These are phyloP conservation scores for Drosophila melanica DNA, from an alignment of 1,140 invertebrate species.

Conservation along the genomic window DNA sequence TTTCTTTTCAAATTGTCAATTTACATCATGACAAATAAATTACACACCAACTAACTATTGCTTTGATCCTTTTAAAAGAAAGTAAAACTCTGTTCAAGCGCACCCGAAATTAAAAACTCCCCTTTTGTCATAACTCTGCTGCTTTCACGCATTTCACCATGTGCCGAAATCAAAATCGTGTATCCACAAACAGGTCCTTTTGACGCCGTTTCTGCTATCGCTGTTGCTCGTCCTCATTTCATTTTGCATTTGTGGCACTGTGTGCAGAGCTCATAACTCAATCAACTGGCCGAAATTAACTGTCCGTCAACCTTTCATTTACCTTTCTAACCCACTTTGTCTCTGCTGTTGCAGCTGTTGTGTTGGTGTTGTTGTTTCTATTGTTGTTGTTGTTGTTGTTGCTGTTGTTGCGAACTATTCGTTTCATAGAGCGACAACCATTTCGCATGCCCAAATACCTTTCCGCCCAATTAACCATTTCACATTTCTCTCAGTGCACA, in stretches of 20 bases:
- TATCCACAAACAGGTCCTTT: constrained; percentile 20
- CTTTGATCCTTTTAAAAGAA: too few species aligned
- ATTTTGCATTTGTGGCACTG: constrained; percentile 4
- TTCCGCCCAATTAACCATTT: constrained; percentile 73
- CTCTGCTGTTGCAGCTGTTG: constrained; percentile 1
- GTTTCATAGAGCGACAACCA: constrained; percentile 37
- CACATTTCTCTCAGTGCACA: constrained; percentile 69
- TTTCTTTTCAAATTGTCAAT: too few species aligned
- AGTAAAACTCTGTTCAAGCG: not conserved
- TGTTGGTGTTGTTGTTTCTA: too few species aligned
- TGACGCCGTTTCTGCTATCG: not conserved
- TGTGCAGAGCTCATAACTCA: constrained; percentile 51
- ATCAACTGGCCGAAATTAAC: constrained; percentile 56
- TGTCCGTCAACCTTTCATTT: constrained; percentile 57
- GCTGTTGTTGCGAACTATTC: constrained; percentile 26
- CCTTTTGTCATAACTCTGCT: constrained; percentile 11
- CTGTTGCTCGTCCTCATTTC: not conserved
- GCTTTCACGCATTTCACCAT: not conserved
- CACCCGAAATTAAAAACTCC: not conserved
- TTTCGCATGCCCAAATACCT: constrained; percentile 52
- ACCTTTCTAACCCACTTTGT: constrained; percentile 52
- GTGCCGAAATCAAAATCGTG: constrained; percentile 18
- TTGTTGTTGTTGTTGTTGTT: constrained; percentile 1
- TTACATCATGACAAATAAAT: too few species aligned
- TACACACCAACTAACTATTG: too few species aligned